Evolutionary conservation across 1,140 invertebrate genomes (phyloP), one percentile per base, ranked within the genome.

Genomic region (Sarcophaga bullata): DNA sequence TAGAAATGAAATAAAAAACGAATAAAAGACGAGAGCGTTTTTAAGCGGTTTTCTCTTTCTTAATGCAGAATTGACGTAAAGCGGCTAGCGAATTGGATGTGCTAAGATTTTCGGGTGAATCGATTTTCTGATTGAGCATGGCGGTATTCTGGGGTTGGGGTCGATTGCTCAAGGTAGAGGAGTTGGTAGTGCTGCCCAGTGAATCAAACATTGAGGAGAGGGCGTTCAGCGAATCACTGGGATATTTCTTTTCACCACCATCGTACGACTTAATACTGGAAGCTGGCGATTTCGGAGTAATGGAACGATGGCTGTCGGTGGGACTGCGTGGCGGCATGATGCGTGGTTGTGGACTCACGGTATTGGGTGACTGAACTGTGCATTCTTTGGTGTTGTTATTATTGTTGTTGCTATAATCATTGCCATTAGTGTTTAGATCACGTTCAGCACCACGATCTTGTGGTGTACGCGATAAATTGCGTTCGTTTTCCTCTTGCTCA

Each of bases 151-250:
- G 82, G 46, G 78, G 73, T 25, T 83, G 83, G n/a, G 83, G 25
- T 5, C 83, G 83, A 49, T 17, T 82, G 54, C 76, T 80, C 19
- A 62, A 58, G 6, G 81, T 76, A 8, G 73, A 76, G 11, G 80
- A 84, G 9, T 83, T 82, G 78, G 81, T 82, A 8, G 83, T 84
- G 73, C 87, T 88, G 84, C 88, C 88, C n/a, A 89, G 72, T 2
- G 88, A 89, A 89, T 97, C 96, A 85, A 97, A 97, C 96, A 97
- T 97, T 17, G 96, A 96, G 6, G 95, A 96, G 0, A 97, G 90
- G 0, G 96, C 96, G 11, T 95, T 95, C 15, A 97, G 91, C 84
- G 95, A 96, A 49, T 89, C 88, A 17, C 87, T 91, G 46, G 88
- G 87, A 82, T 91, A 92, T 37, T 94, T 92, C 3, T 93, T 92